These are phyloP conservation scores for Nannoperca obscura DNA, from an alignment of 2,797 vertebrate genomes.

Conservation along the genomic window DNA sequence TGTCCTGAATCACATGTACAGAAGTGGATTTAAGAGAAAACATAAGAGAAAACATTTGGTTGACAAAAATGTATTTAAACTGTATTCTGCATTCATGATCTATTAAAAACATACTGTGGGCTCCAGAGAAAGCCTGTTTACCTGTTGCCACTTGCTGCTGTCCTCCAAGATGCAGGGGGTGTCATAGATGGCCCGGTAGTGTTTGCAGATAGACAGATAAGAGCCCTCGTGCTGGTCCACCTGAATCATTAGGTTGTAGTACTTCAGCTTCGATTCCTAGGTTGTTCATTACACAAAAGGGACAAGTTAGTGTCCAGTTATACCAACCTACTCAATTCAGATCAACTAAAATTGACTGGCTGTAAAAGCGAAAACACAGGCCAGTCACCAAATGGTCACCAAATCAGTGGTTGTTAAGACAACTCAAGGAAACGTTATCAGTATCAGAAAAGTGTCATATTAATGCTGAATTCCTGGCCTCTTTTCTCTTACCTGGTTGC, in stretches of 20 bases:
- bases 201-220: slow-evolving; percentile 98
- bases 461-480: not conserved
- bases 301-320: not conserved
- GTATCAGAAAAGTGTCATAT: too few relatives aligned
- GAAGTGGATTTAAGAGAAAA: not conserved
- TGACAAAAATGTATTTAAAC: not conserved
- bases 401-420: not conserved
- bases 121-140: slow-evolving; percentile 63
- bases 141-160: slow-evolving; percentile 98
- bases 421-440: not conserved
- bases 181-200: slow-evolving; percentile 98
- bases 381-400: not conserved
- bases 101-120: not conserved
- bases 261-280: slow-evolving; percentile 96
- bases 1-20: not conserved
- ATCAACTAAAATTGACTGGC: not conserved
- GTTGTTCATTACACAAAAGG: slow-evolving; percentile 17
- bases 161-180: slow-evolving; percentile 98
- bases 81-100: not conserved
- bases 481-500: slow-evolving; percentile 89
- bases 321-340: not conserved
- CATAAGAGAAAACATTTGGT: not conserved
- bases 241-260: slow-evolving; percentile 99
- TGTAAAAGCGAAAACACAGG: not conserved
- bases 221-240: slow-evolving; percentile 98